Conservation (phyloP, 2,797 vertebrate genomes). For the Potorous gilbertii region DNA sequence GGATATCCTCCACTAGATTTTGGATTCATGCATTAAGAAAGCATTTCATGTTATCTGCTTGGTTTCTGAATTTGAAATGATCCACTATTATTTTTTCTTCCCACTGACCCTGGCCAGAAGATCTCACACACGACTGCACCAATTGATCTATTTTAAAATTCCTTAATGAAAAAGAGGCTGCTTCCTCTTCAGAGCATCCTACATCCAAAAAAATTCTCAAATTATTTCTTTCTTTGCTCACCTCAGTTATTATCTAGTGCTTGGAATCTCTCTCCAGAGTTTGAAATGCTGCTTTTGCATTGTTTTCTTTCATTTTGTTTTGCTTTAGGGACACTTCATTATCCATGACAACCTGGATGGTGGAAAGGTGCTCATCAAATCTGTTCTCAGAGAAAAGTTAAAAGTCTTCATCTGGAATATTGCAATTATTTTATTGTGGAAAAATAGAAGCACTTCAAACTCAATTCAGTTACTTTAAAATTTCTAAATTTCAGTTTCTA, state of each 20-base stretch:
- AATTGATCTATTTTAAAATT: no score
- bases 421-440: neutral
- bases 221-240: neutral
- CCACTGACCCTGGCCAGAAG: no score
- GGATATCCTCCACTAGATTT: no score
- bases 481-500: neutral
- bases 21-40: no score
- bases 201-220: no score
- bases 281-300: neutral
- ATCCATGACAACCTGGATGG: neutral
- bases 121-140: no score
- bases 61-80: no score
- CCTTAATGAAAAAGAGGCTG: no score
- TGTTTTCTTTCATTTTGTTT: neutral
- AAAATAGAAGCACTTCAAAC: neutral
- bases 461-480: neutral
- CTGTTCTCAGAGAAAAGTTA: neutral
- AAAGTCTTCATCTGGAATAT: neutral
- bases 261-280: neutral
- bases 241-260: neutral
- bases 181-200: no score
- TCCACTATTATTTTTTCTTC: no score
- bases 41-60: no score
- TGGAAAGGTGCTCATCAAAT: neutral
- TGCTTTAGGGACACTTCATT: neutral